phyloP scores from a whole-genome alignment of 2,888 invertebrate genomes.

The Punctoribates punctum region DNA sequence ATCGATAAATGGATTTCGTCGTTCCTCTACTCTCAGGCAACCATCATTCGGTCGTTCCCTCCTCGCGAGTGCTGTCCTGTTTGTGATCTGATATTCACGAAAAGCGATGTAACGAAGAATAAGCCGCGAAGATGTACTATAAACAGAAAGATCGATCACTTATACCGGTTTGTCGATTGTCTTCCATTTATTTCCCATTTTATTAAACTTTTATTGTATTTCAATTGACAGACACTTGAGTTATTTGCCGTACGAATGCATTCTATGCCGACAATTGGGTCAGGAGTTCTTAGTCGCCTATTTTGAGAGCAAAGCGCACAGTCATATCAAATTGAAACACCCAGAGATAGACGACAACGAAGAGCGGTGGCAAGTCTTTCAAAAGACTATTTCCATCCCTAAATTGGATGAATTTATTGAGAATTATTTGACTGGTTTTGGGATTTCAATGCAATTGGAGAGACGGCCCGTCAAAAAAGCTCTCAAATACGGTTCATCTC shows the following conservation, averaged over 20 bases:
- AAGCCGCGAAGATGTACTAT: constrained; percentile 28
- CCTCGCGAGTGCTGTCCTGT: constrained; percentile 39
- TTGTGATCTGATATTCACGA: constrained; percentile 32
- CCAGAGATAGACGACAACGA: constrained; percentile 38
- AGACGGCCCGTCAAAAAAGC: constrained; percentile 33
- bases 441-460: constrained; percentile 30
- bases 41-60: constrained; percentile 29
- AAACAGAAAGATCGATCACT: constrained; percentile 37
- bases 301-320: constrained; percentile 40
- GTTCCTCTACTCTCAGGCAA: constrained; percentile 36
- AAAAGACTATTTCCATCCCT: constrained; percentile 36
- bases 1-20: constrained; percentile 37
- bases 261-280: constrained; percentile 27
- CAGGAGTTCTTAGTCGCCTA: constrained; percentile 36
- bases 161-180: neutral
- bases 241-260: constrained; percentile 41
- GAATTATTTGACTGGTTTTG: constrained; percentile 27
- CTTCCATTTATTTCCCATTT: neutral
- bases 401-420: constrained; percentile 38
- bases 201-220: neutral
- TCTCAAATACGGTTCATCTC: neutral
- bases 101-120: neutral
- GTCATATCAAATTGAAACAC: constrained; percentile 38
- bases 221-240: constrained; percentile 30
- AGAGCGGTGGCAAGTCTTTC: constrained; percentile 32